Evolutionary conservation across 2,797 vertebrate species (phyloP).

Genomic region (Poeciliopsis presidionis): DNA sequence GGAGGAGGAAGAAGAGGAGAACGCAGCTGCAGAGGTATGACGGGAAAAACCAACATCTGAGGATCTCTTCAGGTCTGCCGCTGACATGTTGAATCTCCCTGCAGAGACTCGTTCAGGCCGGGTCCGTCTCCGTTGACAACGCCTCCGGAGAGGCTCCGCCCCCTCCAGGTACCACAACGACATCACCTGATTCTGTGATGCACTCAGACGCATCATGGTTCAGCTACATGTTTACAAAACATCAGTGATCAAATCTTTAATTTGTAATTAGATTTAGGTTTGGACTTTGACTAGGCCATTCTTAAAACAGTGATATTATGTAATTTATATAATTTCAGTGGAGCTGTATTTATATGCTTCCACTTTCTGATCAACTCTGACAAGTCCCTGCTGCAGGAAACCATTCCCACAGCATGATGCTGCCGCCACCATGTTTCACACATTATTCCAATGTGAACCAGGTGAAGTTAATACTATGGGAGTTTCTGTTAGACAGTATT

Average conservation of each 20-base stretch:
- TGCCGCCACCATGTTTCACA: neutral
- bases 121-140: conserved; percentile 21
- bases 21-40: conserved; percentile 32
- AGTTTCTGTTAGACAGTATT: neutral
- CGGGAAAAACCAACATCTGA: neutral
- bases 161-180: conserved; percentile 40
- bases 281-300: conserved; percentile 1
- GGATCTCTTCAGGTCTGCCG: conserved; percentile 1
- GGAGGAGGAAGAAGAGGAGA: neutral
- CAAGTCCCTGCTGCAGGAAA: neutral
- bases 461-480: neutral
- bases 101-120: conserved; percentile 17
- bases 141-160: conserved; percentile 37
- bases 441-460: neutral
- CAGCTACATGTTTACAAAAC: neutral
- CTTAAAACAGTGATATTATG: neutral
- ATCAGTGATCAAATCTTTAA: neutral
- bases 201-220: conserved; percentile 26
- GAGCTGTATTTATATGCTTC: neutral
- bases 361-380: neutral
- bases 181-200: conserved; percentile 14
- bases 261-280: neutral
- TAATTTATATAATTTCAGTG: neutral
- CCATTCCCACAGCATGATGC: neutral
- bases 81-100: conserved; percentile 32